Evolutionary conservation across 2,113 vertebrate genomes (phyloP).

Genomic region (Rostratula benghalensis): DNA sequence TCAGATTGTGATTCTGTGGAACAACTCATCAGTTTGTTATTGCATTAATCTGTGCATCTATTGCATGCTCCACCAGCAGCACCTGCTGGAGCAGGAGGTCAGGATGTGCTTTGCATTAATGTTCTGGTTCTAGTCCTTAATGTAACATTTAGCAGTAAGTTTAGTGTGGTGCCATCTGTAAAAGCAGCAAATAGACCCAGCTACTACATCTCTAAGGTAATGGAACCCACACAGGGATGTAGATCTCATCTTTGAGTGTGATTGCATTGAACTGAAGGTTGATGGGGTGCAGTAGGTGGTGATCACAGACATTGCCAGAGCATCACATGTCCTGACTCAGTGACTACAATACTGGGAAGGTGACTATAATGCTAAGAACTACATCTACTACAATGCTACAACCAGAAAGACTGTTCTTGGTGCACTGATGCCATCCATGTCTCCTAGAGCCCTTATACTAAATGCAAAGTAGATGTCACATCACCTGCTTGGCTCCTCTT

Average conservation of each 20-base stretch:
- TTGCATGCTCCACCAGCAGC: neutral
- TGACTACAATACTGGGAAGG: neutral
- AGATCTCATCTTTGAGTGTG: neutral
- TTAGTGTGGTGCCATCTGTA: neutral
- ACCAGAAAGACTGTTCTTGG: neutral
- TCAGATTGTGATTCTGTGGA: neutral
- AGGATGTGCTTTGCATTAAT: neutral
- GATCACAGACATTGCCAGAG: too few relatives aligned
- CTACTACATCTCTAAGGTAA: neutral
- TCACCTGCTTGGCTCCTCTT: neutral
- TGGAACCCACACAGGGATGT: neutral
- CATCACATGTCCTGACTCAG: neutral
- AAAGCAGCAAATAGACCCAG: neutral
- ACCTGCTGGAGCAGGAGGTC: neutral
- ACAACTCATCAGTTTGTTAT: neutral
- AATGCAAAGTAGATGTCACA: neutral
- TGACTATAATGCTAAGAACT: neutral
- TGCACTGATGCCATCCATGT: too few relatives aligned
- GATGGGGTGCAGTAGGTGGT: neutral
- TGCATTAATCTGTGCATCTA: fast-evolving
- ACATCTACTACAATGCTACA: neutral
- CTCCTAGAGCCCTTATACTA: neutral
- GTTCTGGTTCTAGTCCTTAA: neutral
- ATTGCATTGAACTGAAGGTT: neutral
- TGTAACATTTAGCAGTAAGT: neutral